Evolutionary conservation across 37 sponge, comb jelly and placozoan genomes (phyloP), one percentile per base, ranked within the genome.

Genomic region (Diacarnus erythraeanus): DNA sequence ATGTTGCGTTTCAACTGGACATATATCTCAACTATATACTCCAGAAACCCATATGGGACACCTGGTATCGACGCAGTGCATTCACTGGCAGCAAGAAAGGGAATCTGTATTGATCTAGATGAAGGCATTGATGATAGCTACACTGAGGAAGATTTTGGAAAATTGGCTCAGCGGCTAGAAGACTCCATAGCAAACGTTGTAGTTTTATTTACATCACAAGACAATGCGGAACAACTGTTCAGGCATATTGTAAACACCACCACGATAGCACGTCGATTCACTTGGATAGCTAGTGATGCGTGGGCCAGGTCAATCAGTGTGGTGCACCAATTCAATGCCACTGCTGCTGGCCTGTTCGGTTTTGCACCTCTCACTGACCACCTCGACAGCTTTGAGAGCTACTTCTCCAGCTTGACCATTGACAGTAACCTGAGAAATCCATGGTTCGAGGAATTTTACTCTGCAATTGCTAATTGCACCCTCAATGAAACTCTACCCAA

Each of bases 231-330:
- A 63, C 10, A 65, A 4, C 34, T 91, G 3, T 67, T 86, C 20
- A 35, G 33, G 0, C 30, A 31, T 1, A 10, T 84, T 18, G 17
- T 34, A n/a, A 17, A 71, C 26, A 44, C 43, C 0, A 59, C 41
- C 12, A 29, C 43, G 22, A n/a, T n/a, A n/a, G 64, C 76, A 20
- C 31, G 79, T 2, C 56, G 69, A 6, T 90, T 96, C 40, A 74
- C 76, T 21, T 96, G 88, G 87, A 92, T 97, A 31, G 97, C 92
- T 0, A 90, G 91, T 41, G 97, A 97, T 77, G 78, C 82, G 0
- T 97, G 97, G 97, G 87, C 89, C 3, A 38, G 66, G 35, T 93
- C 94, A 1, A 73, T 74, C 21, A 42, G 10, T 51, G 66, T 89
- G 0, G 77, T 69, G 0, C 25, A 60, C 33, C 56, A 68, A 34